Percentiles rank a stretch among this genome's conserved stretches.
Evolutionary conservation across 2,113 vertebrate species (phyloP).

Genomic region (Sakesphorus luctuosus): DNA sequence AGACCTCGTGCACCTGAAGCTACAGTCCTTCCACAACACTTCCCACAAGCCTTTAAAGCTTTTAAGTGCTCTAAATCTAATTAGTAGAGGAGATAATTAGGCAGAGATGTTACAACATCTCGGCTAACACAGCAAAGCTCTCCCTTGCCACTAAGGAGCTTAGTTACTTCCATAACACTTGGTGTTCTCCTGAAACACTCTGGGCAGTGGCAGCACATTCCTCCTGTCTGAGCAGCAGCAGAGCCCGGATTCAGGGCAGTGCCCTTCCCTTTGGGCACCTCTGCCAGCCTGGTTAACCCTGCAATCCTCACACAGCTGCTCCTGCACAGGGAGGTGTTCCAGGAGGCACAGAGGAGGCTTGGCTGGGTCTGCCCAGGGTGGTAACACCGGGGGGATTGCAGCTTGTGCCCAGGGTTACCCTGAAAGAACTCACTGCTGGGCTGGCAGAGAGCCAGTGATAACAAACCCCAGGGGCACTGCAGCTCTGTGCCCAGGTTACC

Average conservation of each 20-base stretch:
- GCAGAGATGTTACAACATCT: constrained; percentile 21
- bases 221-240: neutral
- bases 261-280: neutral
- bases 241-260: neutral
- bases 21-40: neutral
- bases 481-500: no score
- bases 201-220: neutral
- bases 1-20: neutral
- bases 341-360: neutral
- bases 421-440: neutral
- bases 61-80: constrained; percentile 69
- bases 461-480: no score
- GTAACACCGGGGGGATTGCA: no score
- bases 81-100: constrained; percentile 69
- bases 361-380: neutral
- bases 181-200: neutral
- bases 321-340: accelerated
- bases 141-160: constrained; percentile 46
- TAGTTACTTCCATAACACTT: constrained; percentile 2
- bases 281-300: neutral
- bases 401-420: neutral
- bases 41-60: constrained; percentile 8
- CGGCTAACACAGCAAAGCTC: constrained; percentile 41
- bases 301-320: accelerated
- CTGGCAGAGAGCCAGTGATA: no score